These are phyloP conservation scores for Scaptomyza reducta DNA, from an alignment of 2,888 invertebrate genomes.

Conservation along the genomic window DNA sequence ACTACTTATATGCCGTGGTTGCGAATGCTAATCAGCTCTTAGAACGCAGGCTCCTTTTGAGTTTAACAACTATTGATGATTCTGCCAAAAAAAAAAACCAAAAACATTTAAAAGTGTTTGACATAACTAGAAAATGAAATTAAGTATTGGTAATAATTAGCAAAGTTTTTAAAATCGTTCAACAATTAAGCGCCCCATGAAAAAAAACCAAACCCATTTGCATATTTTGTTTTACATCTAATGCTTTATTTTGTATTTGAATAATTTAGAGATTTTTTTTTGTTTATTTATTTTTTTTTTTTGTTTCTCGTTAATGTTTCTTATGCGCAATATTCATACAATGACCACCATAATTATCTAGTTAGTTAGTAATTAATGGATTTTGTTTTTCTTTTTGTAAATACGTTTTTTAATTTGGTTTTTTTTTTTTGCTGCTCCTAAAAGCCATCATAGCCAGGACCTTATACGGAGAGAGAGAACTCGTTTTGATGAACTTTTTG, in stretches of 20 bases:
- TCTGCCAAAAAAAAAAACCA: constrained; percentile 27
- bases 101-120: neutral
- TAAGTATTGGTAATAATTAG: neutral
- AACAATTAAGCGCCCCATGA: too few relatives aligned
- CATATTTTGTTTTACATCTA: constrained; percentile 69
- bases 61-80: constrained; percentile 34
- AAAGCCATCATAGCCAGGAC: constrained; percentile 9
- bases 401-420: neutral
- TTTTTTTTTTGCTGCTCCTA: neutral
- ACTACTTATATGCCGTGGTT: constrained; percentile 16
- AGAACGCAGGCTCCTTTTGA: neutral
- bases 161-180: neutral
- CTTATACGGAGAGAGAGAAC: constrained; percentile 10
- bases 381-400: constrained; percentile 17
- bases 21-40: constrained; percentile 11
- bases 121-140: neutral
- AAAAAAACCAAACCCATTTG: constrained; percentile 19
- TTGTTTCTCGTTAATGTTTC: constrained; percentile 40
- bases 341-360: constrained; percentile 61
- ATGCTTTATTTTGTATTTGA: constrained; percentile 76
- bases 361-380: constrained; percentile 67
- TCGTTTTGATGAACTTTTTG: constrained; percentile 23
- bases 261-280: constrained; percentile 64
- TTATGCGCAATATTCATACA: constrained; percentile 69
- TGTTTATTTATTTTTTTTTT: constrained; percentile 1